Base-by-base conservation (phyloP, 2,113 vertebrate species). In the Chloropsis cyanopogon region DNA sequence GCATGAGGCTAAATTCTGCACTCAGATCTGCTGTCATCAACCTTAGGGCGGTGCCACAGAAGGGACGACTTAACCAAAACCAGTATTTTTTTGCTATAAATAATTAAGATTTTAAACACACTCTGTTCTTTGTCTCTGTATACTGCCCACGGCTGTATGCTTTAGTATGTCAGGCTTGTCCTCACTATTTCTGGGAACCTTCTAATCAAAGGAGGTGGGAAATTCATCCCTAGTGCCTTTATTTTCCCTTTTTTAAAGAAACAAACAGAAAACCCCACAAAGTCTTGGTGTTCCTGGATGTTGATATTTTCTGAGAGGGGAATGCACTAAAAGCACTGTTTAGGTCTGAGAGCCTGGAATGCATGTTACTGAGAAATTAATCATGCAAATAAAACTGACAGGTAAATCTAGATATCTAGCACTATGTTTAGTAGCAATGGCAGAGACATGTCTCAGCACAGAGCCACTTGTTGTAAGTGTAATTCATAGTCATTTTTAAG, bases 31-130 rank as follows among this genome's bases (percentile, higher is more conserved):
- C 59, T 52, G 42, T 50, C 3, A 0, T 26, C 76, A 78, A 47
- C 76, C 15, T 88, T 31, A 63, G 54, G n/a, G n/a, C 1, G 2
- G 33, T 83, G 61, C 50, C 71, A 84, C 60, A 65, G 72, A 79
- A 76, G 15, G 72, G 71, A 86, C n/a, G 57, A 44, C 63, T 92
- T 76, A 53, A 92, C 44, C 46, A 80, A 95, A 95, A 23, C 2
- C n/a, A 52, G 61, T 56, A 68, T 83, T 86, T 93, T 73, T 76
- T 92, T 78, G 64, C n/a, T 53, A 86, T 80, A 82, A 92, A 82
- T 76, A 95, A 88, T 94, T 65, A 83, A 82, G 28, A 75, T 65
- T 85, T 87, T 54, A 87, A 94, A 85, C 23, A 88, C 59, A 75
- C 82, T 86, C 59, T 70, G 86, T 71, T 88, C 75, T 92, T 80